Percentiles rank a stretch among this genome's conserved stretches.
These are phyloP conservation scores for Fulica atra DNA, from an alignment of 2,113 vertebrate species.

Conservation along the genomic window DNA sequence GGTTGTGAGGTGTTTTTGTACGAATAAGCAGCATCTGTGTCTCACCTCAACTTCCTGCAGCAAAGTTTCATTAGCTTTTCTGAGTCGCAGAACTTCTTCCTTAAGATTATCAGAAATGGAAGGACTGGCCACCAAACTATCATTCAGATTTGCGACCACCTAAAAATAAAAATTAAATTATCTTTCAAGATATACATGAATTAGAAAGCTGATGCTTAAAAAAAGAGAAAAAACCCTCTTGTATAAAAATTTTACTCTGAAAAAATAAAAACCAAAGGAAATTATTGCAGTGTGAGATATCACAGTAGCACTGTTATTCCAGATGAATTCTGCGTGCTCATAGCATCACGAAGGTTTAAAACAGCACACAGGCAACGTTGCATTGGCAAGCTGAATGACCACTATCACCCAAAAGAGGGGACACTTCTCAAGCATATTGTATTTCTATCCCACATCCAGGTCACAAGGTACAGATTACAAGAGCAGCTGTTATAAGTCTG, in stretches of 20 bases:
- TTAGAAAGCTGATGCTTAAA: not conserved
- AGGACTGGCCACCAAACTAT: constrained; percentile 10
- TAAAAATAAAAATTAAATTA: constrained; percentile 45
- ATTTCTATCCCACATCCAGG: not conserved
- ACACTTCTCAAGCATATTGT: not conserved
- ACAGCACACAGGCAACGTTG: not conserved
- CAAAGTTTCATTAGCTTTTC: constrained; percentile 79
- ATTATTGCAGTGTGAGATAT: not conserved
- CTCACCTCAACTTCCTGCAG: constrained; percentile 84
- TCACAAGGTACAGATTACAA: not conserved
- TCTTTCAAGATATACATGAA: not conserved
- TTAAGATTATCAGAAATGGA: constrained; percentile 48
- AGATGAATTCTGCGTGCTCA: not conserved
- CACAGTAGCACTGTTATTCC: not conserved
- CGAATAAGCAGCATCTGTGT: not conserved
- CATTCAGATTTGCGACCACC: constrained; percentile 65
- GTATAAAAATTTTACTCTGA: not conserved
- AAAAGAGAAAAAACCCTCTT: not conserved
- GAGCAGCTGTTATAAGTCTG: not conserved
- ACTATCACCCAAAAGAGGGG: not conserved
- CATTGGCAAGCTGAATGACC: not conserved
- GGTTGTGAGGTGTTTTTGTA: not conserved
- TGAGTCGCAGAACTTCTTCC: constrained; percentile 79
- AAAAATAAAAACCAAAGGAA: not conserved
- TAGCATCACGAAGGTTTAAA: not conserved